Conservation (phyloP, 35 echinoderm and acorn worm species). For the Amphiura filiformis region DNA sequence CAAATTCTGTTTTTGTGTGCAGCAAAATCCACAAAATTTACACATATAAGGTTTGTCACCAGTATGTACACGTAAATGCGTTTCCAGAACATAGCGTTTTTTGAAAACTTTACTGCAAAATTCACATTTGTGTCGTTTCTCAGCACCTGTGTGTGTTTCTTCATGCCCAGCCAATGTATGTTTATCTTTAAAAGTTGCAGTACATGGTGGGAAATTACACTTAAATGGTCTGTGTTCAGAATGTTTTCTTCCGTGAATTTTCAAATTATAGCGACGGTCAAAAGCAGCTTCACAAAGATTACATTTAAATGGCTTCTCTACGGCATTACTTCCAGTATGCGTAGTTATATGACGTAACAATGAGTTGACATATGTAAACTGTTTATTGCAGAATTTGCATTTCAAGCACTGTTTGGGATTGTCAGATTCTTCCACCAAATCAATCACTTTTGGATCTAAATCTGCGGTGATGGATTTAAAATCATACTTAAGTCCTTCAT, state of each 20-base stretch:
- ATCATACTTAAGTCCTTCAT: background rate
- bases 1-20: background rate
- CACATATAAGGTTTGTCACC: background rate
- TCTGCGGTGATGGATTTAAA: background rate
- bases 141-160: background rate
- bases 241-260: background rate
- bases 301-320: background rate
- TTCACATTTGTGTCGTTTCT: background rate
- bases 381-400: background rate
- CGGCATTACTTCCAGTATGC: background rate
- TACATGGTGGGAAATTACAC: background rate
- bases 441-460: background rate
- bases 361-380: background rate
- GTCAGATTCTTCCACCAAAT: background rate
- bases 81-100: background rate
- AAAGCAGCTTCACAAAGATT: background rate
- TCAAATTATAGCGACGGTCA: background rate
- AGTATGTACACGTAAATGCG: background rate
- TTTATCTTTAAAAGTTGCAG: background rate
- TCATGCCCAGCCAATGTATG: background rate
- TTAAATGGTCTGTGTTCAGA: background rate
- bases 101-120: background rate
- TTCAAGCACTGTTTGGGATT: background rate
- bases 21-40: background rate
- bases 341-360: background rate